Conservation (phyloP, 2,113 vertebrate species). For the Mus pahari region DNA sequence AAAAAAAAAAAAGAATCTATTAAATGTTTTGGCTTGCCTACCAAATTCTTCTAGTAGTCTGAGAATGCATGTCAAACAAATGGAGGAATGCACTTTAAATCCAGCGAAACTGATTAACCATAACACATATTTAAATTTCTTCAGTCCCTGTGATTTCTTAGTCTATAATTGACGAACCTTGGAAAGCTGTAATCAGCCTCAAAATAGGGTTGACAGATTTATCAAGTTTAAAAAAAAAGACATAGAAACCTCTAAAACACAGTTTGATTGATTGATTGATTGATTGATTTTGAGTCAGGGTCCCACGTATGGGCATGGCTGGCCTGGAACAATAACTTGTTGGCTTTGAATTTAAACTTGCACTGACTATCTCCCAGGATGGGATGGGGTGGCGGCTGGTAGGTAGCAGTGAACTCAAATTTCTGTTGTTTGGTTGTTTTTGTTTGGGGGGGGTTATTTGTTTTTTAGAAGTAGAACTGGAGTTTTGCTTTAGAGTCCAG, state of each 20-base stretch:
- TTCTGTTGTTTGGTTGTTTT: not conserved
- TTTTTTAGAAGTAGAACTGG: not conserved
- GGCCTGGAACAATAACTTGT: not conserved
- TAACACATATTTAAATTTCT: too few species aligned
- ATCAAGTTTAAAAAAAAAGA: constrained; percentile 32
- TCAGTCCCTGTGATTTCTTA: too few species aligned
- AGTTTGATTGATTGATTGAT: not conserved
- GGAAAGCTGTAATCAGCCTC: not conserved
- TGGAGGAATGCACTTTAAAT: too few species aligned
- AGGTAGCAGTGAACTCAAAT: not conserved
- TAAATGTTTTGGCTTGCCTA: too few species aligned
- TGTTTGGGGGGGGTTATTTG: not conserved
- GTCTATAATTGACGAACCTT: not conserved
- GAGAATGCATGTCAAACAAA: too few species aligned
- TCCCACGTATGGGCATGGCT: not conserved
- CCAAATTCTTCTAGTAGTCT: too few species aligned
- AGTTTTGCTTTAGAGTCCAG: not conserved
- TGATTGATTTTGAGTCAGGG: not conserved
- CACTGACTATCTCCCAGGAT: not conserved
- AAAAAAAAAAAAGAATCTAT: too few species aligned
- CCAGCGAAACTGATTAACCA: too few species aligned
- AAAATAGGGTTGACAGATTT: constrained; percentile 1
- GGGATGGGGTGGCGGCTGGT: not conserved
- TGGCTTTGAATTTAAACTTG: not conserved
- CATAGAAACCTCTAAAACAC: not conserved